Base-by-base conservation (phyloP, 2,888 invertebrate species). In the Drosophila siamana region DNA sequence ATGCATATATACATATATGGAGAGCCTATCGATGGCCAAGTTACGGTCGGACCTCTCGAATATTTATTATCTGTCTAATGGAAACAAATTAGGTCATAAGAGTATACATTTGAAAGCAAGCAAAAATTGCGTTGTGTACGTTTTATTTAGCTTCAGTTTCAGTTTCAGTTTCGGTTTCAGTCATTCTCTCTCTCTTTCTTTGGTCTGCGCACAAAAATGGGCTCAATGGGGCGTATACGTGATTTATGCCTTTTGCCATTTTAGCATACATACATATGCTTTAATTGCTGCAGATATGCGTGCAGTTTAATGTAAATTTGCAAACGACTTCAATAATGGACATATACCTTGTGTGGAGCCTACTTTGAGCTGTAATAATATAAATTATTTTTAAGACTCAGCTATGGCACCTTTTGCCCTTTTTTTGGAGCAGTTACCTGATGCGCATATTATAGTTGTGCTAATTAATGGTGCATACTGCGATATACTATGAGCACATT, bases 31-130 rank as follows among this genome's bases (percentile, higher is more conserved):
- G 66, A 77, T 61, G 61, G 43, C 26, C 33, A 8, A 33, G 40
- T 48, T 44, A 16, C 24, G 33, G 33, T 55, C 15, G 24, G 24
- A 6, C 28, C 46, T 41, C 46, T 41, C 43, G 44, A 55, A 67
- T 82, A 76, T 86, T 73, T 86, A 82, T 86, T 80, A 76, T 66
- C 68, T 73, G 86, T 80, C 83, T 67, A 83, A 86, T 79, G 63
- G 80, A 57, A 54, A 70, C 83, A 86, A 81, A 83, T 83, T 70
- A 61, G 86, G 86, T 69, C 77, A 69, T 15, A 24, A 15, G 33
- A 56, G 50, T 50, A 46, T 62, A 60, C 54, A 64, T 54, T 64
- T 46, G 54, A 54, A 40, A 30, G 51, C 46, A 51, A 22, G 38
- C 61, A 36, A 43, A 56, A 60, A 60, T 60, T 52, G 15, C 50